Conservation (phyloP, 2,113 vertebrate species). For the Sialia sialis region DNA sequence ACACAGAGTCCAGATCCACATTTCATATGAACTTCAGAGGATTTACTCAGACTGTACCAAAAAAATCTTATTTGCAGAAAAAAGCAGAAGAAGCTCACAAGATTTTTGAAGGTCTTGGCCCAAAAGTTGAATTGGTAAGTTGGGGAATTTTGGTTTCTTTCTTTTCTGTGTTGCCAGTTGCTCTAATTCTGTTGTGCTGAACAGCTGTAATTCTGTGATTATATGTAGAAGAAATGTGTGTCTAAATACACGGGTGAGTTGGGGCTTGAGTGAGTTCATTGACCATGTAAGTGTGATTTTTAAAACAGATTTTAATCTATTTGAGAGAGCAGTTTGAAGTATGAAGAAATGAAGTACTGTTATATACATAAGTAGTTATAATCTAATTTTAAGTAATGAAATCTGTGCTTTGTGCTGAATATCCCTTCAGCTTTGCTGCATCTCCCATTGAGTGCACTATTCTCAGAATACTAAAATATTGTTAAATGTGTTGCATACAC, state of each 20-base stretch:
- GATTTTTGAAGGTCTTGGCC: constrained; percentile 96
- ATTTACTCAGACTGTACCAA: background rate
- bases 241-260: background rate
- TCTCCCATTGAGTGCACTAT: background rate
- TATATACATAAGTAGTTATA: background rate
- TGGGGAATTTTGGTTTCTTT: background rate
- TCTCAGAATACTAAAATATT: background rate
- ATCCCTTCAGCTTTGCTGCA: background rate
- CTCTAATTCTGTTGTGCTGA: background rate
- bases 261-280: background rate
- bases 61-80: constrained; percentile 81
- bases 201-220: background rate
- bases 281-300: background rate
- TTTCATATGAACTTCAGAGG: background rate
- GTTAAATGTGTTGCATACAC: background rate
- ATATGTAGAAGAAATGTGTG: background rate
- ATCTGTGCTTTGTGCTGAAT: background rate
- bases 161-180: background rate
- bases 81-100: constrained; percentile 99
- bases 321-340: background rate
- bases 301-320: background rate
- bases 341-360: background rate
- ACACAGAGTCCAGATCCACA: background rate
- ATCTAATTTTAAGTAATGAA: background rate
- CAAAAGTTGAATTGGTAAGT: constrained; percentile 96